Evolutionary conservation across 2,888 invertebrate genomes (phyloP).

Genomic region (Xanthia togata): DNA sequence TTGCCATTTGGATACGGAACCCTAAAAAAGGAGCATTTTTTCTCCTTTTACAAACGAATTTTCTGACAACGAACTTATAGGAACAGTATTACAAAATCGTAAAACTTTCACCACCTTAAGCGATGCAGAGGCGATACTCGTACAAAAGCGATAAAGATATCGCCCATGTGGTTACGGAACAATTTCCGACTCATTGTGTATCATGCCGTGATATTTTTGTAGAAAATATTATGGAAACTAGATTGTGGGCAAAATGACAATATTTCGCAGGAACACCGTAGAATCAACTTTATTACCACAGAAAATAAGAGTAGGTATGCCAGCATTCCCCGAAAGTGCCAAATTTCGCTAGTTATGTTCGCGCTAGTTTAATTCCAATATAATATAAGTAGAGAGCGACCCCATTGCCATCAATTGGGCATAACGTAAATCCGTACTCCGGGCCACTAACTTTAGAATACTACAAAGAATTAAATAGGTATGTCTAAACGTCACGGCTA

Average conservation of each 20-base stretch:
- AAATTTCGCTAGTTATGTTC: neutral
- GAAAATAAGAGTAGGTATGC: neutral
- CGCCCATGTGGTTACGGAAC: constrained; percentile 32
- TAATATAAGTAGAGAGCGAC: neutral
- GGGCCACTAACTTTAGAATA: neutral
- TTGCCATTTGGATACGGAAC: too few relatives aligned
- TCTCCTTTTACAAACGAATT: neutral
- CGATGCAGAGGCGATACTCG: neutral
- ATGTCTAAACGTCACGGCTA: neutral
- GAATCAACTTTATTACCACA: neutral
- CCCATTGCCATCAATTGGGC: neutral
- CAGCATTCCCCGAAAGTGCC: neutral
- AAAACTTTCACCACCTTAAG: constrained; percentile 9
- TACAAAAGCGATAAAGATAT: constrained; percentile 26
- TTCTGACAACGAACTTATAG: neutral
- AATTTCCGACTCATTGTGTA: constrained; percentile 55
- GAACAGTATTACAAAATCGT: constrained; percentile 18
- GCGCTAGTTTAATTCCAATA: neutral
- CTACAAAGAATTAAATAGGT: neutral
- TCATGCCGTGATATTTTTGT: constrained; percentile 14
- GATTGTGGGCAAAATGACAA: constrained; percentile 9
- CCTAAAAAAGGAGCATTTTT: neutral
- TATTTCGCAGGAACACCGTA: neutral
- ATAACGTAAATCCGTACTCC: neutral
- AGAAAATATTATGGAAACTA: constrained; percentile 31